These are phyloP conservation scores for Calephelis nemesis DNA, from an alignment of 1,140 invertebrate species.

Conservation along the genomic window DNA sequence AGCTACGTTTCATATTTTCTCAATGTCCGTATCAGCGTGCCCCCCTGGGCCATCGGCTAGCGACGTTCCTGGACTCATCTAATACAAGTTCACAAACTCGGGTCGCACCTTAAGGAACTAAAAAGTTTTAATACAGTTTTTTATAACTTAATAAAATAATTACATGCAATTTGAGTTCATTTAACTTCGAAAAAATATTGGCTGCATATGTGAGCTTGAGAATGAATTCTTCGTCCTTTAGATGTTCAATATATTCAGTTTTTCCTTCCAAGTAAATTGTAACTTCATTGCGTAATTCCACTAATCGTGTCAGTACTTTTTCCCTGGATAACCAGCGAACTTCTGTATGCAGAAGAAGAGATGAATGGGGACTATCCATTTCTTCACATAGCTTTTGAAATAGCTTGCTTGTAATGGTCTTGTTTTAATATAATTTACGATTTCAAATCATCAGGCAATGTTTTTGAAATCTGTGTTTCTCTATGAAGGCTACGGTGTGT, in stretches of 20 bases:
- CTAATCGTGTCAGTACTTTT: conserved; percentile 11
- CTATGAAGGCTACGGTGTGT: conserved; percentile 16
- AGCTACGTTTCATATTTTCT: too few species aligned
- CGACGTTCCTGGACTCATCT: too few species aligned
- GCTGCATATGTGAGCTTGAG: neutral
- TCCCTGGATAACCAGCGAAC: conserved; percentile 11
- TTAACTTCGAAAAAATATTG: neutral
- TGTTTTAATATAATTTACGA: conserved; percentile 19
- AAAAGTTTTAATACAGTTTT: too few species aligned
- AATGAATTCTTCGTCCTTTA: neutral
- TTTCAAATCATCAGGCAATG: conserved; percentile 9
- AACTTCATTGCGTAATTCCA: conserved; percentile 20
- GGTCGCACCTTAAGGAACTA: too few species aligned
- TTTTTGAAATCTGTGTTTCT: conserved; percentile 14
- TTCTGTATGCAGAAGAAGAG: conserved; percentile 14
- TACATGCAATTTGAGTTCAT: neutral
- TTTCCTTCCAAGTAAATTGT: neutral
- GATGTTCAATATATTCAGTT: neutral
- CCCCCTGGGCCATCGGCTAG: too few species aligned
- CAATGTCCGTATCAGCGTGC: too few species aligned
- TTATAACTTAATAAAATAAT: too few species aligned
- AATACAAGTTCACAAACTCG: too few species aligned
- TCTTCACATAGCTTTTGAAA: conserved; percentile 18
- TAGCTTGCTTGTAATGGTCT: conserved; percentile 9
- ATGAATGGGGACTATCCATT: conserved; percentile 11